Conservation (phyloP, 2,888 invertebrate genomes). For the Enchytraeus crypticus region DNA sequence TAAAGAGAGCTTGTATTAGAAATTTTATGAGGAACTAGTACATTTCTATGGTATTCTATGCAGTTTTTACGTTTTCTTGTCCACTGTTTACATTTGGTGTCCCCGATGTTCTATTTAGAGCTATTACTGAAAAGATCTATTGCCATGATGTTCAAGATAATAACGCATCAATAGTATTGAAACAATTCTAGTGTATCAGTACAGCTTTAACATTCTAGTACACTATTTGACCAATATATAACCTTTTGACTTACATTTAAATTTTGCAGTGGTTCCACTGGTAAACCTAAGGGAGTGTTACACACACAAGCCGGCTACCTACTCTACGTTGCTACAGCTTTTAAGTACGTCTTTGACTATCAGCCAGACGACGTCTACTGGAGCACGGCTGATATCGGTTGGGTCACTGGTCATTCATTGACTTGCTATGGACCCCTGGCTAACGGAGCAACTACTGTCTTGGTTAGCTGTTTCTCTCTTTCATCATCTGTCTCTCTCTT, state of each 20-base stretch:
- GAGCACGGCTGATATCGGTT: slow-evolving; percentile 56
- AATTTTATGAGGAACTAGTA: no score
- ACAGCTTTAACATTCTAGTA: no score
- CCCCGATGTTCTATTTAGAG: no score
- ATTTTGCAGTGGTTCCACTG: slow-evolving; percentile 70
- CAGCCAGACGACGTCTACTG: slow-evolving; percentile 50
- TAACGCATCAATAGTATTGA: no score
- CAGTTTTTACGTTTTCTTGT: no score
- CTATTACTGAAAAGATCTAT: no score
- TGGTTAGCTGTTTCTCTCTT: slow-evolving; percentile 58
- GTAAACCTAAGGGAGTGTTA: no score
- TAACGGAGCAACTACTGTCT: slow-evolving; percentile 83
- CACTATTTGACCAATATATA: neutral
- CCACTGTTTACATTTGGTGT: no score
- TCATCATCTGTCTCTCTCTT: neutral
- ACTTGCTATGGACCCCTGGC: slow-evolving; percentile 84
- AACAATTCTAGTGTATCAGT: no score
- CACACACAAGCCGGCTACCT: slow-evolving; percentile 90
- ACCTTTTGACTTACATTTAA: neutral
- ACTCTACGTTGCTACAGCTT: slow-evolving; percentile 78
- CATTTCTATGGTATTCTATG: no score
- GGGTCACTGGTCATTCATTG: slow-evolving; percentile 59
- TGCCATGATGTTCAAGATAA: no score
- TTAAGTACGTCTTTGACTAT: slow-evolving; percentile 92
- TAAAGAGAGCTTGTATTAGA: no score